Base-by-base conservation (phyloP, 2,888 invertebrate genomes). In the Actias luna region DNA sequence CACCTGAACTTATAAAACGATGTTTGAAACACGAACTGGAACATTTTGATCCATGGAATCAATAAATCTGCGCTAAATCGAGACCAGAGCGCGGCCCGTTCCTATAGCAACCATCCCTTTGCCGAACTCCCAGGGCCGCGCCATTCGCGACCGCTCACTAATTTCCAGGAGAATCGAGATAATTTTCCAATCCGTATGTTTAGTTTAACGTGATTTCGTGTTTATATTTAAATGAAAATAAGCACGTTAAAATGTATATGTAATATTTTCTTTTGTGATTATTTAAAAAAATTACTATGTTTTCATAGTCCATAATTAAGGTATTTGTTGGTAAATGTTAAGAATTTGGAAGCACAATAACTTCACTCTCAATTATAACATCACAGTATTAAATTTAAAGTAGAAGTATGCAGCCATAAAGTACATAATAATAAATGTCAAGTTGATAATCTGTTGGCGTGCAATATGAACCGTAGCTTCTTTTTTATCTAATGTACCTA, bases 31-130 rank as follows among this genome's bases (percentile, higher is more conserved):
- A 62, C 58, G 58, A 75, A 74, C 73, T 76, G 72, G 77, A 78
- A 75, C 74, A 80, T 82, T 82, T 80, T 80, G 80, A 81, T 81
- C 76, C 79, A 73, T 75, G 75, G 78, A 88, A 88, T 90, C 89
- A 85, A 89, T 89, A 89, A 79, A 71, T 77, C 76, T 69, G 74
- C 77, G 79, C 79, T 80, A 80, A 83, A 85, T 85, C 82, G 82
- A 79, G 83, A 85, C 75, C 83, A 79, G 78, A 71, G 69, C 67
- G 62, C 63, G 72, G 75, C 71, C 60, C 78, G 88, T 88, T 87
- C 65, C 85, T 80, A 88, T 89, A 78, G 85, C 84, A 84, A 90
- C 90, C 75, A 84, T 79, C 88, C 88, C 86, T 87, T 85, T 80
- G 71, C 72, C 69, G 73, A 72, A 74, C 77, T 74, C 77, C 76